Conservation (phyloP, 2,113 vertebrate species). For the Neotoma lepida region DNA sequence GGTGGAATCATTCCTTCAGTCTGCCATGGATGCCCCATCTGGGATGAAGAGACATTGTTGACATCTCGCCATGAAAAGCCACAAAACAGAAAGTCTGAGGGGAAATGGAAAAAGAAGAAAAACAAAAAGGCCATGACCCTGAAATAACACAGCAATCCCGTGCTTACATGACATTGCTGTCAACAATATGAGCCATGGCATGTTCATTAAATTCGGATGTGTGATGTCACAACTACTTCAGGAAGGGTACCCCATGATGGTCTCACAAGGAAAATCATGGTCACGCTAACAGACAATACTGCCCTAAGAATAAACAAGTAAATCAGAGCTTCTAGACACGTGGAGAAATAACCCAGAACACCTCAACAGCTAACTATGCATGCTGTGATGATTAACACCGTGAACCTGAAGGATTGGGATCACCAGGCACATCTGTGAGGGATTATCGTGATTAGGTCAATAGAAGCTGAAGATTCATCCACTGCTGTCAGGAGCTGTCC, state of each 20-base stretch:
- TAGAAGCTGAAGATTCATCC: neutral
- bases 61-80: neutral
- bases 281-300: neutral
- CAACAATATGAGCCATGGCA: rapidly evolving
- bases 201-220: neutral
- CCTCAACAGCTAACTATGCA: neutral
- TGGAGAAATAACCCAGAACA: neutral
- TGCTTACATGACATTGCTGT: neutral
- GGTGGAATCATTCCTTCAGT: neutral
- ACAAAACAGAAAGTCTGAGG: neutral
- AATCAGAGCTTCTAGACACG: neutral
- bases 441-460: neutral
- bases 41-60: neutral
- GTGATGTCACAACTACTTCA: no score
- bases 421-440: neutral
- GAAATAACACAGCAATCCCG: neutral
- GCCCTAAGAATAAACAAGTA: neutral
- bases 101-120: neutral
- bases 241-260: neutral
- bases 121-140: neutral
- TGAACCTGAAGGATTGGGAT: neutral
- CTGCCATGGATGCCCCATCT: neutral
- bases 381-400: neutral
- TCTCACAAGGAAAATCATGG: neutral
- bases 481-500: no score